These are phyloP conservation scores for Oceanites oceanicus DNA, from an alignment of 2,113 vertebrate species.

Conservation along the genomic window DNA sequence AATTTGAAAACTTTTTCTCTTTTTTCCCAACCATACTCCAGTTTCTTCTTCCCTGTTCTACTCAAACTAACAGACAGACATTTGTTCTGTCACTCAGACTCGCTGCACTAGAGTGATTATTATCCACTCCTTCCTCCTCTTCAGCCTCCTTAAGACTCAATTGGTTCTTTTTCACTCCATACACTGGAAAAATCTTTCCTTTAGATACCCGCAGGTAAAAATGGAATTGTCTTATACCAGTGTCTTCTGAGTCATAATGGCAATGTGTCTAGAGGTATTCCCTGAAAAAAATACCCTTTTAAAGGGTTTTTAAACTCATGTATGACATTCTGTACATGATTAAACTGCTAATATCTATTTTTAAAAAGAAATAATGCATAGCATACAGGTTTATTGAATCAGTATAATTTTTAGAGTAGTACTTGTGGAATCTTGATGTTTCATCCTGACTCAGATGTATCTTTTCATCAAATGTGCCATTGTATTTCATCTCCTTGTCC, in stretches of 20 bases:
- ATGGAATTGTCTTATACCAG: not conserved
- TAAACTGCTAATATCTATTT: not conserved
- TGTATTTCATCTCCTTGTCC: not conserved
- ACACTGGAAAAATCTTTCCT: not conserved
- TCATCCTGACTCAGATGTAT: not conserved
- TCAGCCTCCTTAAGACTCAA: not conserved
- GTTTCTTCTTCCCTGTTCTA: not conserved
- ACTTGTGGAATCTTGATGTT: not conserved
- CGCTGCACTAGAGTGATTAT: not conserved
- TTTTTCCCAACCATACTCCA: not conserved
- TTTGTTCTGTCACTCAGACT: not conserved
- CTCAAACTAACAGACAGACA: not conserved
- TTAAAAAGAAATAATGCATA: not conserved
- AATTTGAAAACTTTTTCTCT: not conserved
- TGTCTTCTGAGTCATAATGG: not conserved
- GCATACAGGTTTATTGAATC: not conserved
- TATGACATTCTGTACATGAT: not conserved
- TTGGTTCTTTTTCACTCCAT: not conserved
- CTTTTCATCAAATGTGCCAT: not conserved
- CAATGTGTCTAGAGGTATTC: not conserved
- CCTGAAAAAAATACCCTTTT: not conserved
- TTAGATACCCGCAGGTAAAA: not conserved
- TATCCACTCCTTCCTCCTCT: not conserved
- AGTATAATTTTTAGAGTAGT: not conserved
- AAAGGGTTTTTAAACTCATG: not conserved